Conservation (phyloP, 2,888 invertebrate genomes). For the Catocala fraxini region DNA sequence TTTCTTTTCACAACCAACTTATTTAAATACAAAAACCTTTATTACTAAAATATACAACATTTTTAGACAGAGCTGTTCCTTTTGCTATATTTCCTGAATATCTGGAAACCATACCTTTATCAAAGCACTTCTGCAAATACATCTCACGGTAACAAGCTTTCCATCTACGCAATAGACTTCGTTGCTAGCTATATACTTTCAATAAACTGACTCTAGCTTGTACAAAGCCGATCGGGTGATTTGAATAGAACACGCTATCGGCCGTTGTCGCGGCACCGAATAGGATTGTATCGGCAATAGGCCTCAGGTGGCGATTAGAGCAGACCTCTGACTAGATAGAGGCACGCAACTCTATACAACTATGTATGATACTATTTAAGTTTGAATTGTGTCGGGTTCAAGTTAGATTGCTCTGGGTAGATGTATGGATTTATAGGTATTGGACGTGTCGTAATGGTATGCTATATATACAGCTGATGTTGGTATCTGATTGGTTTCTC, state of each 20-base stretch:
- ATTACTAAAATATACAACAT: no score
- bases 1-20: no score
- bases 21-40: no score
- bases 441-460: constrained; percentile 15
- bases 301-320: constrained; percentile 82
- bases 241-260: constrained; percentile 79
- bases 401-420: constrained; percentile 34
- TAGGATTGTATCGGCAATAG: constrained; percentile 61
- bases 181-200: constrained; percentile 18
- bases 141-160: background rate
- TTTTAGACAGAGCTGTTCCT: no score
- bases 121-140: background rate
- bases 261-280: constrained; percentile 70
- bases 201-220: constrained; percentile 37
- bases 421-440: constrained; percentile 2
- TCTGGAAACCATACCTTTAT: no score
- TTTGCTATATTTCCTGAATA: no score
- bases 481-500: no score
- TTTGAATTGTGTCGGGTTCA: constrained; percentile 34
- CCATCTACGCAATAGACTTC: background rate
- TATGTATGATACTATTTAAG: constrained; percentile 38
- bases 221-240: constrained; percentile 62
- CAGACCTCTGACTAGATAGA: constrained; percentile 66
- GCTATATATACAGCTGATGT: no score
- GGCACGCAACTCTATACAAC: constrained; percentile 48